A percentile compares a stretch with the other conserved stretches of the same genome.
Conservation (phyloP, 2,113 vertebrate genomes). For the Isurus oxyrinchus region DNA sequence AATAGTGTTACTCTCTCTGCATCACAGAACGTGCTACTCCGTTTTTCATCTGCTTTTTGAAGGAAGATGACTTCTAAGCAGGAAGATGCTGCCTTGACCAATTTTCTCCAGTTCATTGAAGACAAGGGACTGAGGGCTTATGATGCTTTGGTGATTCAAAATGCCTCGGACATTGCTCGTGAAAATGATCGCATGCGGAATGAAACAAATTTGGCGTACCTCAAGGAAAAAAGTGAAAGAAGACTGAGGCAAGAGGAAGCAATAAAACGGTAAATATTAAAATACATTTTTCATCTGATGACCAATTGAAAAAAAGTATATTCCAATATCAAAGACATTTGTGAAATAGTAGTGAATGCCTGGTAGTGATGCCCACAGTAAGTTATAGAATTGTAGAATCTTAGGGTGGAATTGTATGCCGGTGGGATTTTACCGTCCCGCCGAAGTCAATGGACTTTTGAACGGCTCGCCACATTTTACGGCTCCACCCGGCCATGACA, state of each 20-base stretch:
- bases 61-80: constrained; percentile 90
- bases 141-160: constrained; percentile 92
- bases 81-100: constrained; percentile 73
- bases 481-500: too few relatives aligned
- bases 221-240: constrained; percentile 90
- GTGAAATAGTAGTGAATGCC: neutral
- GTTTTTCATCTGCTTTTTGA: constrained; percentile 64
- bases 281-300: neutral
- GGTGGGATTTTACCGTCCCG: too few relatives aligned
- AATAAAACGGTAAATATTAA: constrained; percentile 75
- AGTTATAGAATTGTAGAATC: neutral
- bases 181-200: constrained; percentile 91
- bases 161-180: constrained; percentile 91
- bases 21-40: constrained; percentile 66
- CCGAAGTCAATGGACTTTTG: too few relatives aligned
- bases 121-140: constrained; percentile 88
- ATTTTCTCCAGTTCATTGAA: constrained; percentile 89
- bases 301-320: neutral
- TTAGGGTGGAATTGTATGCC: too few relatives aligned
- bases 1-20: constrained; percentile 37
- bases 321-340: neutral
- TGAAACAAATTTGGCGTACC: constrained; percentile 83
- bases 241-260: constrained; percentile 85
- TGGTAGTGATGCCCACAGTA: neutral
- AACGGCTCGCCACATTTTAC: too few relatives aligned